Evolutionary conservation across 2,797 vertebrate genomes (phyloP), one percentile per base, ranked within the genome.

Genomic region (Siniperca scherzeri): DNA sequence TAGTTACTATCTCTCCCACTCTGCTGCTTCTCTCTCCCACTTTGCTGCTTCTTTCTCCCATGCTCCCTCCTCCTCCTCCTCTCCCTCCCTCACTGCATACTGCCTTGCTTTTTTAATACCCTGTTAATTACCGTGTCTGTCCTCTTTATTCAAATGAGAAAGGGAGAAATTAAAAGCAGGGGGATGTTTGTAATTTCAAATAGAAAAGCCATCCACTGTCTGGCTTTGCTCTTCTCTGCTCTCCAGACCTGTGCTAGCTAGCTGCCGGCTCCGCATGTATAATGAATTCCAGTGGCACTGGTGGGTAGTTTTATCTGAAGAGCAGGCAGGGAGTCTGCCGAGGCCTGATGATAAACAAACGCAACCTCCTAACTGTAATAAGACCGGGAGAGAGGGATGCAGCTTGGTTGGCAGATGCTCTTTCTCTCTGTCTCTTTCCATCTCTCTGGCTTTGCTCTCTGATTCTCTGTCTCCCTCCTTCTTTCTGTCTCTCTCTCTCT

Each of bases 131-230:
- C 93, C 46, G 66, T 82, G 83, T 93, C 94, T 94, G 90, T 94
- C 94, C 93, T 94, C 91, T 95, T 95, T 94, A 96, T 96, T 96
- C 90, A 94, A 94, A 96, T 91, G 90, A 95, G 94, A 93, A 93
- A 92, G 89, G 86, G 92, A 92, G 92, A 95, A 95, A 95, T 95
- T 88, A 94, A 94, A 95, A 93, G 91, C 87, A 86, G 74, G 81
- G 77, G 46, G 86, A 83, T 93, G 91, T 95, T 95, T 94, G 91
- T 94, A 88, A 94, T 95, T 95, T 91, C 78, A 89, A 86, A 91
- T 44, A 52, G 83, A 84, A 84, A 86, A 88, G 79, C 65, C 65
- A 75, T 85, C 57, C 71, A 6, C 61, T 78, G 82, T 76, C 87
- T 86, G 82, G 64, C 79, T 87, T 55, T 76, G 46, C 82, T 84